Percentiles rank a stretch among this genome's conserved stretches.
Conservation (phyloP, 92 coral and sea anemone species). For the Epizoanthus illoricatus region DNA sequence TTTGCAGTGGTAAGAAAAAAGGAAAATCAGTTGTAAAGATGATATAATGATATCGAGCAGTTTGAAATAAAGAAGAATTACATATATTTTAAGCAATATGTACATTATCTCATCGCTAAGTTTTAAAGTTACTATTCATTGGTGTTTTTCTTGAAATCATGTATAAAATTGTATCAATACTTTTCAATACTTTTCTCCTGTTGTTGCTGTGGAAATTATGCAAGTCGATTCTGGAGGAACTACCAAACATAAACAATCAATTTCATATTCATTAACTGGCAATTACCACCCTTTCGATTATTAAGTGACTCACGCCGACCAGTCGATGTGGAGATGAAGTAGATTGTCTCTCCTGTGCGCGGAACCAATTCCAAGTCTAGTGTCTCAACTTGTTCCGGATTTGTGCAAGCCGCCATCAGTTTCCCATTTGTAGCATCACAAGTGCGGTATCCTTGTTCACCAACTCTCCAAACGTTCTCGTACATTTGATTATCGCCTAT, state of each 20-base stretch:
- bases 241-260: slow-evolving; percentile 50
- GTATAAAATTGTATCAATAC: too few relatives aligned
- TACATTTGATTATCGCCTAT: slow-evolving; percentile 41
- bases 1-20: too few relatives aligned
- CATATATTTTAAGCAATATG: too few relatives aligned
- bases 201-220: too few relatives aligned
- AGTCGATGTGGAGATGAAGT: slow-evolving; percentile 59
- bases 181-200: too few relatives aligned
- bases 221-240: background rate
- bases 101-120: too few relatives aligned
- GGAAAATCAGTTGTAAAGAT: too few relatives aligned
- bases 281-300: slow-evolving; percentile 52
- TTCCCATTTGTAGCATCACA: slow-evolving; percentile 62
- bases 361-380: slow-evolving; percentile 37
- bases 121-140: too few relatives aligned
- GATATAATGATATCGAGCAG: too few relatives aligned
- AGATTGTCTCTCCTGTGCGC: slow-evolving; percentile 45
- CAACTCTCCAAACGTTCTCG: slow-evolving; percentile 64
- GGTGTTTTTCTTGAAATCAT: too few relatives aligned
- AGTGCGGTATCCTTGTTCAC: slow-evolving; percentile 26
- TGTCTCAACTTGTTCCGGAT: slow-evolving; percentile 42
- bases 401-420: slow-evolving; percentile 45
- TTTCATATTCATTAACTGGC: slow-evolving; percentile 44
- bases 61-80: too few relatives aligned
- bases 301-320: slow-evolving; percentile 47